Conservation (phyloP, 2,888 invertebrate species). For the Onchidella celtica region DNA sequence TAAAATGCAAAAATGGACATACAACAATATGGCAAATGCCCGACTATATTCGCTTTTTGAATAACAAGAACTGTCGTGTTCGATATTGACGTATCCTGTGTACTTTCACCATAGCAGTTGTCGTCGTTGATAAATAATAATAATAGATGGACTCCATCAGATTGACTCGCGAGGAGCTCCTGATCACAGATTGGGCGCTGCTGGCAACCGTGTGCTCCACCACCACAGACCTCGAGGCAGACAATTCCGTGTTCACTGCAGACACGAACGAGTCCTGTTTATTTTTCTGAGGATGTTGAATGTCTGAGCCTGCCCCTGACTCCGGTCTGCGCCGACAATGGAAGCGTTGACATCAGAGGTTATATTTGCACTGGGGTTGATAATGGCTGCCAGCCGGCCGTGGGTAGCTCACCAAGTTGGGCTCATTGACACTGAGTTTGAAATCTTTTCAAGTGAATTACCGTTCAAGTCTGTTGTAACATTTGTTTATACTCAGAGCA, state of each 20-base stretch:
- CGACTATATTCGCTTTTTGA: too few species aligned
- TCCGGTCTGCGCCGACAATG: slow-evolving; percentile 6
- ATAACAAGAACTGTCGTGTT: too few species aligned
- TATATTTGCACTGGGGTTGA: neutral
- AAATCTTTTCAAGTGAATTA: slow-evolving; percentile 23
- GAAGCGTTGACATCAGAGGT: slow-evolving; percentile 13
- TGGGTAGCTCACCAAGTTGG: neutral
- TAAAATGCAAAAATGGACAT: too few species aligned
- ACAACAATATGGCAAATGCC: too few species aligned
- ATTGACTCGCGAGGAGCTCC: neutral
- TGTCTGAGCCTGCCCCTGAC: slow-evolving; percentile 1
- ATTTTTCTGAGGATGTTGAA: slow-evolving; percentile 42
- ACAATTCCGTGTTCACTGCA: slow-evolving; percentile 35
- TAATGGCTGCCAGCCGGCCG: slow-evolving; percentile 23
- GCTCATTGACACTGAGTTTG: slow-evolving; percentile 4
- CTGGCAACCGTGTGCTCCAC: neutral
- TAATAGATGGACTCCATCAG: too few species aligned
- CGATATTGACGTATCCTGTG: too few species aligned
- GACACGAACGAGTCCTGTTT: slow-evolving; percentile 38
- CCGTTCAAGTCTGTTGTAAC: neutral
- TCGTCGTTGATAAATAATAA: too few species aligned
- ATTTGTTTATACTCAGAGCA: neutral
- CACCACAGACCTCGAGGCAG: slow-evolving; percentile 35
- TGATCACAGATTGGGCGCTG: slow-evolving; percentile 36
- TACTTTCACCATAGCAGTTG: too few species aligned